Percentiles rank a stretch among this genome's conserved stretches.
These are phyloP conservation scores for Meganola albula DNA, from an alignment of 2,888 invertebrate genomes.

Conservation along the genomic window DNA sequence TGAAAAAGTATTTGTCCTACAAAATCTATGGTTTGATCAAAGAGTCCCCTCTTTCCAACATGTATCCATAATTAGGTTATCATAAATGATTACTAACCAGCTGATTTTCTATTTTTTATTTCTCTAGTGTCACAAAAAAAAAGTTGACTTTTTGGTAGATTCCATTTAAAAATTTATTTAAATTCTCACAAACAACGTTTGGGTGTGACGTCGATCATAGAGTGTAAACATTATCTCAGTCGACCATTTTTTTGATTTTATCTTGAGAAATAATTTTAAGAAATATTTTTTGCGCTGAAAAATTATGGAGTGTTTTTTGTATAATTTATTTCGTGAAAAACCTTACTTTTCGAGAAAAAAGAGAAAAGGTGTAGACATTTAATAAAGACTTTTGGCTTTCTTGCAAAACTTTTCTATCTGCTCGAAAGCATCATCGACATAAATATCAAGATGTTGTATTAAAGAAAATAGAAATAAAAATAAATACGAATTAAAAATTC, in stretches of 20 bases:
- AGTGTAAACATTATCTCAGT: neutral
- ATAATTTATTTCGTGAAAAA: conserved; percentile 1
- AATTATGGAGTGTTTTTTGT: conserved; percentile 2
- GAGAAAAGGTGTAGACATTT: conserved; percentile 5
- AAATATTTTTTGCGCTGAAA: neutral
- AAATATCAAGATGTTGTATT: conserved; percentile 10
- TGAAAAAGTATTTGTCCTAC: no score
- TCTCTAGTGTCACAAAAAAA: neutral
- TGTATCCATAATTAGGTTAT: conserved; percentile 8
- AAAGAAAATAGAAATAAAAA: conserved; percentile 8
- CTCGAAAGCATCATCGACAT: conserved; percentile 12
- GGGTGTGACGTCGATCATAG: neutral
- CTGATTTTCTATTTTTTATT: no score
- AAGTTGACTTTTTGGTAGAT: neutral
- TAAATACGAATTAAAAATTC: no score
- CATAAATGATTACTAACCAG: no score
- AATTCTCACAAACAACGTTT: neutral
- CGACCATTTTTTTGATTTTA: neutral
- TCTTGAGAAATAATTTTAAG: no score
- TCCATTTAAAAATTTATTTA: neutral
- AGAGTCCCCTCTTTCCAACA: no score
- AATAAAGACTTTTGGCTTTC: conserved; percentile 8
- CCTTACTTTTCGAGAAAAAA: conserved; percentile 1
- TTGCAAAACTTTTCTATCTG: conserved; percentile 11
- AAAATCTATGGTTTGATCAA: no score